Conservation (phyloP, 2,797 vertebrate genomes). For the Catamblyrhynchus diadema region DNA sequence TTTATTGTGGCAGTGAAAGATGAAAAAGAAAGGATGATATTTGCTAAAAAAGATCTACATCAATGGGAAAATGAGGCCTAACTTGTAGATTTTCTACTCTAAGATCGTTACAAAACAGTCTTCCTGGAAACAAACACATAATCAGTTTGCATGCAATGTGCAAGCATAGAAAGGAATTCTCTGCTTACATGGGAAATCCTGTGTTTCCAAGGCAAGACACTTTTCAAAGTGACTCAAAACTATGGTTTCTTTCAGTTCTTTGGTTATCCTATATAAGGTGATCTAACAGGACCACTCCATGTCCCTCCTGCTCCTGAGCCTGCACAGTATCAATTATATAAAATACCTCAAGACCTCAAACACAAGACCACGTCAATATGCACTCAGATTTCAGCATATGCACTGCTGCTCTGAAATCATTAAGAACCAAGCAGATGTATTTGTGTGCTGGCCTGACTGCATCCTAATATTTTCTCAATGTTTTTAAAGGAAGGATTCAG, state of each 20-base stretch:
- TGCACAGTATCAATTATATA: neutral
- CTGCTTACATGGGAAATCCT: neutral
- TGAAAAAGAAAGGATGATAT: neutral
- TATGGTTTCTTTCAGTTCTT: neutral
- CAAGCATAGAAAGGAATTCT: neutral
- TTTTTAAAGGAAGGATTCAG: neutral
- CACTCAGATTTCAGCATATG: neutral
- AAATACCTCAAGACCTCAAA: neutral
- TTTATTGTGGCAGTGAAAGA: neutral
- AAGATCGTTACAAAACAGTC: neutral
- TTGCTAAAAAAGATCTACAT: neutral
- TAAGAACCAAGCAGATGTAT: neutral
- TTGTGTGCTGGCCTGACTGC: neutral
- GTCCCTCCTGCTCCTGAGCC: neutral
- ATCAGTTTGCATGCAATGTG: neutral
- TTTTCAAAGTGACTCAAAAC: neutral
- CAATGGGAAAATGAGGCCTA: neutral
- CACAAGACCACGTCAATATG: neutral
- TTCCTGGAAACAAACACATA: neutral
- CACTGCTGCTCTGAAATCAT: neutral
- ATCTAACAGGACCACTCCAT: neutral
- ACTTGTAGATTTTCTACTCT: neutral
- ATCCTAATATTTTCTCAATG: neutral
- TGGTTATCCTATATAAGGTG: neutral
- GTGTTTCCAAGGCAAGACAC: neutral